Evolutionary conservation across 2,797 vertebrate species (phyloP), one percentile per base, ranked within the genome.

Genomic region (Phataginus tetradactyla): DNA sequence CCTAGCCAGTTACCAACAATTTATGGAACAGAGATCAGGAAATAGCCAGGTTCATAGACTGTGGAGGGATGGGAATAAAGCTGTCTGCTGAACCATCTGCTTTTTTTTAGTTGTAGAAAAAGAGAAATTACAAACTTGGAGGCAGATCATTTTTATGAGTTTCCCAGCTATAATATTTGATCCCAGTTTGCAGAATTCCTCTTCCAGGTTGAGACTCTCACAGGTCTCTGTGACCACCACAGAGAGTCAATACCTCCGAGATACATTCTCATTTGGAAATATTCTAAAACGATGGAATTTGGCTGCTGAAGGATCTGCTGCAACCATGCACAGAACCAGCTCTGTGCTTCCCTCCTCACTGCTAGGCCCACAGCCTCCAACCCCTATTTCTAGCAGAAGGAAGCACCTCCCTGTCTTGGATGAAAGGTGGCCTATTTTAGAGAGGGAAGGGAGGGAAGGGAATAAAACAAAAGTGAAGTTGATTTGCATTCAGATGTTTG

Each of bases 401-500:
- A 74, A 51, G 63, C 53, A 32, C 20, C 10, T 27, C 13, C 57
- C 21, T 23, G 18, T 63, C 75, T 29, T 59, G 69, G 15, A 74
- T 3, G 80, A 90, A 79, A 83, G 69, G 71, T 17, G 0, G 12
- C 55, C 32, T 59, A 6, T 27, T 0, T 53, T 7, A 23, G 75
- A 81, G 34, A 68, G 72, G 79, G 29, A 53, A 13, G 5, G 4
- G 37, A 75, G 64, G 59, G 89, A 89, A 68, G 39, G 49, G 57
- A 68, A 61, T 45, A 57, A 93, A 86, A 94, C 96, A 95, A 91
- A 92, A 94, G 86, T 49, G 86, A 91, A 85, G 57, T 59, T 71
- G 42, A 90, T 97, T 92, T 97, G 96, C 95, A 94, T 96, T 93
- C 97, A 97, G 96, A 85, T 97, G 95, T 92, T 87, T 64, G 87